These are phyloP conservation scores for Arctia plantaginis DNA, from an alignment of 2,888 invertebrate genomes.

Conservation along the genomic window DNA sequence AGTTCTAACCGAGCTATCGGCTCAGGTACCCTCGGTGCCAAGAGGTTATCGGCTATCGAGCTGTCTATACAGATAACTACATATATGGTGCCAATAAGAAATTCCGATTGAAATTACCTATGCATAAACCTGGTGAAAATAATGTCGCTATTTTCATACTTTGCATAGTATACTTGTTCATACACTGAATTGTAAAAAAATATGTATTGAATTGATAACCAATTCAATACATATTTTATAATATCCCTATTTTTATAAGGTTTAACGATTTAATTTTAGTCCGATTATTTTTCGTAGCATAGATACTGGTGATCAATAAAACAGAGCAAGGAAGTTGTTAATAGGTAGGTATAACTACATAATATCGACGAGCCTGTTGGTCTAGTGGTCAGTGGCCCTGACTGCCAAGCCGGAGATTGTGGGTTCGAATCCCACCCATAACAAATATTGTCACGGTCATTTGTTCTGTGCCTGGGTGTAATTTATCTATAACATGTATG, in stretches of 20 bases:
- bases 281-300: neutral
- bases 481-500: too few species aligned
- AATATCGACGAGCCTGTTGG: too few species aligned
- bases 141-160: conserved; percentile 28
- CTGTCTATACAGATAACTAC: conserved; percentile 63
- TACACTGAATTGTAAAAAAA: neutral
- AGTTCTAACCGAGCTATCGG: conserved; percentile 77
- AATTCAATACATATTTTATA: too few species aligned
- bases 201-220: too few species aligned
- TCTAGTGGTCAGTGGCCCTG: too few species aligned
- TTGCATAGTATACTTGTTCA: conserved; percentile 1
- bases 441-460: too few species aligned
- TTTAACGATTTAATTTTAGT: neutral
- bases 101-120: conserved; percentile 49
- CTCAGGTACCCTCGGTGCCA: conserved; percentile 70
- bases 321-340: neutral
- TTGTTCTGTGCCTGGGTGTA: too few species aligned
- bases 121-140: conserved; percentile 34
- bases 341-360: neutral
- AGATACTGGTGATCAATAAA: neutral
- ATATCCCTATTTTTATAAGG: neutral
- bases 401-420: too few species aligned
- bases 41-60: conserved; percentile 79
- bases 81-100: conserved; percentile 53
- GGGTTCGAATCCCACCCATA: too few species aligned